Evolutionary conservation across 2,888 invertebrate species (phyloP).

Genomic region (Vesta saturnalis): DNA sequence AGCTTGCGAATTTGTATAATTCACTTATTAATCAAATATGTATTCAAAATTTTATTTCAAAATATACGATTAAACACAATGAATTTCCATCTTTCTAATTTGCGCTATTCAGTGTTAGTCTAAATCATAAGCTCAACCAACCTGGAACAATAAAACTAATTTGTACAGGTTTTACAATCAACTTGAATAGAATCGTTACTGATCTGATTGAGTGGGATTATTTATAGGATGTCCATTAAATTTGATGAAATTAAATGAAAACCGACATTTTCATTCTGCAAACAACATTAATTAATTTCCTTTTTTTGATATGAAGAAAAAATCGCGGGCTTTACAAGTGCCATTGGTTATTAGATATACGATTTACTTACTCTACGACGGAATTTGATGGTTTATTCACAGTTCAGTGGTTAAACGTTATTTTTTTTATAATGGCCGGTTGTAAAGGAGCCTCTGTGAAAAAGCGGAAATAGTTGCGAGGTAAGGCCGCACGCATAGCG

Average conservation of each 20-base stretch:
- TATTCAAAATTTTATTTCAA: neutral
- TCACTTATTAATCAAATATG: neutral
- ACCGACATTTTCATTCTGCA: too few relatives aligned
- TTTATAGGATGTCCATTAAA: neutral
- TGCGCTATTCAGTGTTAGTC: neutral
- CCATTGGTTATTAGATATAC: too few relatives aligned
- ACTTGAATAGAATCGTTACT: neutral
- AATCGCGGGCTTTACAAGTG: neutral
- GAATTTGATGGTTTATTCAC: too few relatives aligned
- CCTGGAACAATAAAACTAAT: slow-evolving; percentile 1
- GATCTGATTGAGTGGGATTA: neutral
- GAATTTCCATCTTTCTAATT: too few relatives aligned
- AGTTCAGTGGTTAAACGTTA: too few relatives aligned
- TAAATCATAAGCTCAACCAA: neutral
- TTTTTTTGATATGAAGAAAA: too few relatives aligned
- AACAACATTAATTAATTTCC: too few relatives aligned
- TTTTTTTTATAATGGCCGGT: too few relatives aligned
- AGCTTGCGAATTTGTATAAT: neutral
- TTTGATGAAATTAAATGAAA: neutral
- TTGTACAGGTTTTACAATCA: slow-evolving; percentile 1
- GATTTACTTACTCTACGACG: too few relatives aligned
- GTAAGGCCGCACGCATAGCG: slow-evolving; percentile 13
- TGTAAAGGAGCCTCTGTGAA: neutral
- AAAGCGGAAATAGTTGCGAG: slow-evolving; percentile 15
- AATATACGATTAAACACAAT: neutral